These are phyloP conservation scores for Thunnus maccoyii DNA, from an alignment of 2,113 vertebrate species.

Conservation along the genomic window DNA sequence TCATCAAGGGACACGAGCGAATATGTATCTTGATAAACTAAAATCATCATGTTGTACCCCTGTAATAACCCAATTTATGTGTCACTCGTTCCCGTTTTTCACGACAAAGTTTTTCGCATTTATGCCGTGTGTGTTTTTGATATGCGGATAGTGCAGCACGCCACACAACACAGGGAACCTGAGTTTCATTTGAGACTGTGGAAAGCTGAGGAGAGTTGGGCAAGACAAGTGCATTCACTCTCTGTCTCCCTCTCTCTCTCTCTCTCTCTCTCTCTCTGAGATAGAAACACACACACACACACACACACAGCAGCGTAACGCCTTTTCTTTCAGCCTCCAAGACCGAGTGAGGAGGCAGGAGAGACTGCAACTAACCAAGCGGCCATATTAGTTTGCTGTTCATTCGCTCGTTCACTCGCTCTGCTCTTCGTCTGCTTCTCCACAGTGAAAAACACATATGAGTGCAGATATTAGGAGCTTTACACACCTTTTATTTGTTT, in stretches of 20 bases:
- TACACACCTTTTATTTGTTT: conserved; percentile 76
- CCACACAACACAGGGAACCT: conserved; percentile 33
- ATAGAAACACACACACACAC: conserved; percentile 41
- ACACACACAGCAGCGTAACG: conserved; percentile 44
- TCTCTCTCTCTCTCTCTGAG: conserved; percentile 41
- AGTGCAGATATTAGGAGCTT: conserved; percentile 22
- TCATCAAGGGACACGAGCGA: conserved; percentile 48
- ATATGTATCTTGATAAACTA: conserved; percentile 13
- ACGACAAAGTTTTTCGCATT: not conserved
- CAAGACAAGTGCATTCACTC: conserved; percentile 71
- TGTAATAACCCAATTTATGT: not conserved
- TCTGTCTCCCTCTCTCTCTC: conserved; percentile 51
- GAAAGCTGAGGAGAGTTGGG: conserved; percentile 64
- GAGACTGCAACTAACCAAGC: conserved; percentile 55
- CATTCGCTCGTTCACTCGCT: conserved; percentile 35
- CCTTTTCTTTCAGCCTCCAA: conserved; percentile 70
- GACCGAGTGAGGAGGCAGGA: conserved; percentile 54
- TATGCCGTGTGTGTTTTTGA: conserved; percentile 36
- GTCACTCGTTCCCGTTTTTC: not conserved
- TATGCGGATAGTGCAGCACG: conserved; percentile 42
- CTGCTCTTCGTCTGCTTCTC: conserved; percentile 33
- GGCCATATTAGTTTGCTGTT: conserved; percentile 72
- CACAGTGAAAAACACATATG: conserved; percentile 28
- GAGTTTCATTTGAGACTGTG: conserved; percentile 58
- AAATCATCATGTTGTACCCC: conserved; percentile 10